Percentiles rank a stretch among this genome's conserved stretches.
These are phyloP conservation scores for Oreochromis tanganicae DNA, from an alignment of 2,113 vertebrate genomes.

Conservation along the genomic window DNA sequence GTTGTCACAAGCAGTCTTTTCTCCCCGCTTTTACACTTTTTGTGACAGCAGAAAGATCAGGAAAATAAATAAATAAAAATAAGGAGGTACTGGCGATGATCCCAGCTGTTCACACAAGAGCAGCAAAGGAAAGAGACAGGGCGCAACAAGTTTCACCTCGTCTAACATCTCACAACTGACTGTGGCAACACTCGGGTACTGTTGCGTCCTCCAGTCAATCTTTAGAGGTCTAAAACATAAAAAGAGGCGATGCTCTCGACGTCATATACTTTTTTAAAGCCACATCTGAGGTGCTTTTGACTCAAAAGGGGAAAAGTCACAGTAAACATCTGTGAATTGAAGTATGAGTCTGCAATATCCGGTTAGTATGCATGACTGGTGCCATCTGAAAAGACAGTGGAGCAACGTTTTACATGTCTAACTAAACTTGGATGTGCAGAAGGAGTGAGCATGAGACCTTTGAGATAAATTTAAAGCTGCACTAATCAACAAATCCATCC, in stretches of 20 bases:
- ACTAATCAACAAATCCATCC: background rate
- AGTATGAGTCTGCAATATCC: background rate
- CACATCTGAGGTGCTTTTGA: background rate
- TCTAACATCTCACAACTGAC: background rate
- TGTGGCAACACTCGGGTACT: background rate
- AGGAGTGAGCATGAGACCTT: background rate
- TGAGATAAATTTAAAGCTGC: background rate
- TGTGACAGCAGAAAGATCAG: background rate
- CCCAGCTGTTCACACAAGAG: background rate
- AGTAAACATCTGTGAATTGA: background rate
- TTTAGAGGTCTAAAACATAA: background rate
- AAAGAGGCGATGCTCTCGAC: background rate
- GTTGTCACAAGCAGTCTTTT: background rate
- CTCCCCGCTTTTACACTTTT: background rate
- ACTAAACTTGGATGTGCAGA: background rate
- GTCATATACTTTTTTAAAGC: background rate
- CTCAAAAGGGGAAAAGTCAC: background rate
- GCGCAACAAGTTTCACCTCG: constrained; percentile 38
- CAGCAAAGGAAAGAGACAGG: background rate
- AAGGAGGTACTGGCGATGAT: background rate
- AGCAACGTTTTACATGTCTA: background rate
- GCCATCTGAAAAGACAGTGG: background rate
- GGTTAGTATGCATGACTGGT: background rate
- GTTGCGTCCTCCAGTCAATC: background rate
- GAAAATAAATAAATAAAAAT: background rate